Evolutionary conservation across 30 jellyfish, hydroid and myxozoan genomes (phyloP).

Genomic region (Cassiopea xamachana): DNA sequence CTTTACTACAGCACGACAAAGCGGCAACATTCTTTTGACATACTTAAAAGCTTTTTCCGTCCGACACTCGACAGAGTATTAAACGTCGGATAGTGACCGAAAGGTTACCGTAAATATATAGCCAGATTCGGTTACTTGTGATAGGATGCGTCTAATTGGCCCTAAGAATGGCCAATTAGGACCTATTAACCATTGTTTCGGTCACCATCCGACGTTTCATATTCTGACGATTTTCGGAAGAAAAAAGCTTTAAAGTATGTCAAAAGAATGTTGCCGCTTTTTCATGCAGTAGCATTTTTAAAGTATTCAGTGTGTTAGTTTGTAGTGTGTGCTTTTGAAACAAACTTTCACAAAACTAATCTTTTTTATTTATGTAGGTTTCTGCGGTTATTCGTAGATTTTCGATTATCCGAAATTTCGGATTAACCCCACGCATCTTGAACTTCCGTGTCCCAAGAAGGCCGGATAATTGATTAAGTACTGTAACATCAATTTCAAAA

Average conservation of each 20-base stretch:
- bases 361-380: not conserved
- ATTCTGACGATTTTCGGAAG: no score
- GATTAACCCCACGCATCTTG: not conserved
- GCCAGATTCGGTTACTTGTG: no score
- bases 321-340: not conserved
- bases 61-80: no score
- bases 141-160: no score
- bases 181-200: not conserved
- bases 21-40: no score
- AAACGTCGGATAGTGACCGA: no score
- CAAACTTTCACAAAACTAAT: constrained; percentile 2
- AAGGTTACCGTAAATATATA: no score
- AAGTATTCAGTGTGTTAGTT: not conserved
- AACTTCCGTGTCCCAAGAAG: not conserved
- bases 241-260: no score
- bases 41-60: no score
- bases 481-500: not conserved
- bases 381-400: constrained; percentile 10
- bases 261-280: not conserved
- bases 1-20: no score
- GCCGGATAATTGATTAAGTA: constrained; percentile 5
- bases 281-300: not conserved
- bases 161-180: no score
- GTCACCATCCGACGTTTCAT: no score
- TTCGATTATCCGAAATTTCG: not conserved